These are phyloP conservation scores for Teleogryllus occipitalis DNA, from an alignment of 1,140 invertebrate species.

Conservation along the genomic window DNA sequence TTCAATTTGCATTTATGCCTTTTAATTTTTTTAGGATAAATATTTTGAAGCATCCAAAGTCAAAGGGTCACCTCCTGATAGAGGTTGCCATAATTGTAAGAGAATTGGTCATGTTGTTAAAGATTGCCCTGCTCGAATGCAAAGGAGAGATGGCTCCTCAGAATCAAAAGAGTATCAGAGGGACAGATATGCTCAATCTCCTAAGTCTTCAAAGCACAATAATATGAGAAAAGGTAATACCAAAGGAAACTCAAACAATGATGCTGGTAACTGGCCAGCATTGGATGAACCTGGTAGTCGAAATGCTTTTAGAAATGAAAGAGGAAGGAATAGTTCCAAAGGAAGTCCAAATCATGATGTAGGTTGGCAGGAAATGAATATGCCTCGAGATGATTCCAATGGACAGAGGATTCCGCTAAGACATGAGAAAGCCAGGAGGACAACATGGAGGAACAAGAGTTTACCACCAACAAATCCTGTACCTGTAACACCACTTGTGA, in stretches of 20 bases:
- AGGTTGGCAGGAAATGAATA: neutral
- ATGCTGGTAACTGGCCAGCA: too few species aligned
- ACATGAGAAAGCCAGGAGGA: too few species aligned
- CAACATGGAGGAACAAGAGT: too few species aligned
- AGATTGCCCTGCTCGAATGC: conserved; percentile 37
- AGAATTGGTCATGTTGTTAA: conserved; percentile 51
- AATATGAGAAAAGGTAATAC: neutral
- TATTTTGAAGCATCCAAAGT: conserved; percentile 40
- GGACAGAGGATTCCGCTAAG: neutral
- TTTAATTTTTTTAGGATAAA: conserved; percentile 34
- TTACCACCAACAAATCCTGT: neutral
- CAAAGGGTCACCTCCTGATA: conserved; percentile 43
- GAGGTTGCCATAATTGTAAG: conserved; percentile 48
- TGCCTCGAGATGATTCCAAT: neutral
- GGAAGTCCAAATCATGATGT: too few species aligned
- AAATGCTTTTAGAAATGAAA: too few species aligned
- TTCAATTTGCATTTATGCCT: neutral
- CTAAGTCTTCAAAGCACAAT: neutral
- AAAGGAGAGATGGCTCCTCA: neutral
- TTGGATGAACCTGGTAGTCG: too few species aligned
- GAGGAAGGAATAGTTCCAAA: too few species aligned
- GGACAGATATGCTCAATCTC: neutral
- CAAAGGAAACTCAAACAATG: too few species aligned
- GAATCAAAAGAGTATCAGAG: neutral
- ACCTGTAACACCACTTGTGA: neutral